Base-by-base conservation (phyloP, 2,888 invertebrate species). In the Archips xylosteana region DNA sequence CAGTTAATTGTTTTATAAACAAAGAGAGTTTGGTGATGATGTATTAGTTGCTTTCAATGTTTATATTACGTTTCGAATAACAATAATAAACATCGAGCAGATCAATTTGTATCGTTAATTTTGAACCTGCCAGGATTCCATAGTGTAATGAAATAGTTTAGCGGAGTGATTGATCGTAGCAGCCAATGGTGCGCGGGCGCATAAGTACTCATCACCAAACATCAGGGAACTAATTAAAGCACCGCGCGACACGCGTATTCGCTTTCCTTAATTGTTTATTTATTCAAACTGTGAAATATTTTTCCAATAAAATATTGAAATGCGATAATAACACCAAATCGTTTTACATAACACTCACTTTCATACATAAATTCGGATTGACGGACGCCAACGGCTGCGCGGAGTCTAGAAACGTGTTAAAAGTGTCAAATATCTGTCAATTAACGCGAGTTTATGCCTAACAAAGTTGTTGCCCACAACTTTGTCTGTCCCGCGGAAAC, bases 201-300 rank as follows among this genome's bases (percentile, higher is more conserved):
- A 45, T 45, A n/a, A n/a, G n/a, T n/a, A 36, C 10, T 32, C 66
- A 8, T 23, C 15, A 47, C 70, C 15, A 49, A 70, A 51, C 66
- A 32, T 61, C 42, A 49, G n/a, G n/a, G 57, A 73, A 73, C 73
- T 60, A 73, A 73, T 73, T 73, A 73, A 69, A 73, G 47, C n/a
- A 47, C 49, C 9, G 15, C 45, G 42, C 9, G 73, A 59, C 59
- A 64, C 57, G 63, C 73, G 49, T 47, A 69, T 64, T 69, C 73
- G 69, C 73, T 73, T 73, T 69, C 73, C 68, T 73, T 68, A 69
- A 73, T 64, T 42, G 73, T 69, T 73, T 68, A 69, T 64, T 73
- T 73, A 73, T 73, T 64, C 73, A 69, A 59, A 73, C 23, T 71
- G 71, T 66, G 66, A 66, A 65, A 65, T 65, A 71, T 71, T 15